Evolutionary conservation across 2,797 vertebrate species (phyloP).

Genomic region (Mus minutoides): DNA sequence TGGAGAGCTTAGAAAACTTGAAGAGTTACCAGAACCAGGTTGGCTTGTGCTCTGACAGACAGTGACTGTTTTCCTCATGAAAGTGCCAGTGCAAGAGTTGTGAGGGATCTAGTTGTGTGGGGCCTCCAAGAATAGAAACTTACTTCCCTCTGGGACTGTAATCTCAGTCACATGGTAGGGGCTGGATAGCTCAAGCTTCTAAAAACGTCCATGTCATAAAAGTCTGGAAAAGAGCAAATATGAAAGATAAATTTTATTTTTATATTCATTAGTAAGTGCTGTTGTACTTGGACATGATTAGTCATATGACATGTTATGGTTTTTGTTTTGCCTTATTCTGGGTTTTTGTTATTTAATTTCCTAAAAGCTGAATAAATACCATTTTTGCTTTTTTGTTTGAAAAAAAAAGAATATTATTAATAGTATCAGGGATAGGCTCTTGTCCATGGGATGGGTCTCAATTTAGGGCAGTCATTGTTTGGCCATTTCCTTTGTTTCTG

Average conservation of each 20-base stretch:
- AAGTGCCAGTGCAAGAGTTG: slow-evolving; percentile 20
- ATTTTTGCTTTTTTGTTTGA: slow-evolving; percentile 72
- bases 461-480: too few species aligned
- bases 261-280: slow-evolving; percentile 65
- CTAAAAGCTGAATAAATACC: slow-evolving; percentile 68
- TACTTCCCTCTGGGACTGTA: slow-evolving; percentile 7
- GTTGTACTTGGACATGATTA: slow-evolving; percentile 47
- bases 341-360: slow-evolving; percentile 75
- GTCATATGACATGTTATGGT: not conserved
- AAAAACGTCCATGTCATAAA: slow-evolving; percentile 44
- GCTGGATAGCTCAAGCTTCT: not conserved
- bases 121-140: not conserved
- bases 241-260: slow-evolving; percentile 63
- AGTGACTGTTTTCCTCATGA: not conserved
- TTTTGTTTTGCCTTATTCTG: slow-evolving; percentile 64
- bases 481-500: too few species aligned
- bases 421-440: too few species aligned
- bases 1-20: not conserved
- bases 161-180: slow-evolving; percentile 6
- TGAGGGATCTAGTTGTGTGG: not conserved
- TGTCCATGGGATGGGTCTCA: too few species aligned
- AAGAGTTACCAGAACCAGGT: not conserved
- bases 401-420: too few species aligned
- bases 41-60: not conserved
- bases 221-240: slow-evolving; percentile 34